Percentiles rank a stretch among this genome's conserved stretches.
Evolutionary conservation across 2,113 vertebrate species (phyloP).

Genomic region (Cavia porcellus): DNA sequence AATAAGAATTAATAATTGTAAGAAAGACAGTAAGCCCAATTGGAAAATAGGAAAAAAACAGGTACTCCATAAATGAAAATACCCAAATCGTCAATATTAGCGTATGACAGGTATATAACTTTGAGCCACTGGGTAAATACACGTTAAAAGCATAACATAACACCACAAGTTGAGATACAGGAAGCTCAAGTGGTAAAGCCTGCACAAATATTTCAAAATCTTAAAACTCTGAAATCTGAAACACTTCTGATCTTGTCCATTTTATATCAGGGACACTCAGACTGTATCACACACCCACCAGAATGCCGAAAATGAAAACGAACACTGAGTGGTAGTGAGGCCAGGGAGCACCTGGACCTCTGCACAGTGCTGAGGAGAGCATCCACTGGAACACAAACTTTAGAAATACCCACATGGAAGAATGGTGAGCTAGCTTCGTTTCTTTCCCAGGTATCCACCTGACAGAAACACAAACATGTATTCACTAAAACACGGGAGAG

Average conservation of each 20-base stretch:
- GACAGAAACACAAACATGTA: background rate
- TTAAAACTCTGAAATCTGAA: background rate
- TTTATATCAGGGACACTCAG: background rate
- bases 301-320: background rate
- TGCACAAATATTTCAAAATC: background rate
- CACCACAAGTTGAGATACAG: background rate
- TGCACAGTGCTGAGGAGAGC: background rate
- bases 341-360: background rate
- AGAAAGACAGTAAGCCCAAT: background rate
- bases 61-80: background rate
- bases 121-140: background rate
- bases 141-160: background rate
- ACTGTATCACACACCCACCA: background rate
- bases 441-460: background rate
- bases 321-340: background rate
- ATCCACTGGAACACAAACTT: background rate
- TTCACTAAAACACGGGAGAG: background rate
- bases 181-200: background rate
- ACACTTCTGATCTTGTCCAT: background rate
- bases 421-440: background rate
- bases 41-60: background rate
- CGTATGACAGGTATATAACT: background rate
- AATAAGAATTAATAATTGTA: slow-evolving; percentile 16
- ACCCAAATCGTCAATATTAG: background rate
- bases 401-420: background rate